These are phyloP conservation scores for Onchidella celtica DNA, from an alignment of 2,888 invertebrate species.

Conservation along the genomic window DNA sequence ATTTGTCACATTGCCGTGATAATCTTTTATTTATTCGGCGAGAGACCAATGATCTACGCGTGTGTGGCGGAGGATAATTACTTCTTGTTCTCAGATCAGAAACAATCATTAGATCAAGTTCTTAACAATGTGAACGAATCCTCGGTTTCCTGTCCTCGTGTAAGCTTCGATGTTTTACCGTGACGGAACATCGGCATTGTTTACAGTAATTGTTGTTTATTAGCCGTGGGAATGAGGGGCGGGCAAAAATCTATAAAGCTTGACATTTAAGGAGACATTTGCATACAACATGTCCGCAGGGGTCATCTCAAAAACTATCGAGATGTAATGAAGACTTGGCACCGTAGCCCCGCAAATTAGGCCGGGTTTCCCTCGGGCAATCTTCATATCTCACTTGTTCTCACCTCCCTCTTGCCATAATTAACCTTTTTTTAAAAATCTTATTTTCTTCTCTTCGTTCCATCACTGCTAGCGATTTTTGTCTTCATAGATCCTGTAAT, in stretches of 20 bases:
- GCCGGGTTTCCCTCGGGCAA: background rate
- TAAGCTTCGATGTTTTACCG: too few relatives aligned
- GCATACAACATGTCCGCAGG: slow-evolving; percentile 7
- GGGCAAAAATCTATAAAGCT: slow-evolving; percentile 37
- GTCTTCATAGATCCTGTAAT: background rate
- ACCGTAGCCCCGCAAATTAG: slow-evolving; percentile 40
- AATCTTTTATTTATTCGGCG: too few relatives aligned
- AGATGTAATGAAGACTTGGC: slow-evolving; percentile 10
- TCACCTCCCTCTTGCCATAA: background rate
- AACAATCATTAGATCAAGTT: too few relatives aligned
- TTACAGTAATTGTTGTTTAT: slow-evolving; percentile 33
- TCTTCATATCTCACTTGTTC: background rate
- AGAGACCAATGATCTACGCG: too few relatives aligned
- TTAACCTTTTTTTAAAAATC: slow-evolving; percentile 7
- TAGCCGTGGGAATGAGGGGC: slow-evolving; percentile 2
- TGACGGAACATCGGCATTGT: too few relatives aligned
- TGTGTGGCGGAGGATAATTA: too few relatives aligned
- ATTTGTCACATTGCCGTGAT: too few relatives aligned
- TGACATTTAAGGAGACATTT: slow-evolving; percentile 43
- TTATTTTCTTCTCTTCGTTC: background rate
- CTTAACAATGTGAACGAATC: too few relatives aligned
- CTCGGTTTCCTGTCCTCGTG: too few relatives aligned
- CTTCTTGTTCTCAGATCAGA: too few relatives aligned
- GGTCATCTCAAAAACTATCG: slow-evolving; percentile 19
- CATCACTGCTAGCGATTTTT: background rate